Conservation (phyloP, 2,113 vertebrate species). For the Oreamnos americanus region DNA sequence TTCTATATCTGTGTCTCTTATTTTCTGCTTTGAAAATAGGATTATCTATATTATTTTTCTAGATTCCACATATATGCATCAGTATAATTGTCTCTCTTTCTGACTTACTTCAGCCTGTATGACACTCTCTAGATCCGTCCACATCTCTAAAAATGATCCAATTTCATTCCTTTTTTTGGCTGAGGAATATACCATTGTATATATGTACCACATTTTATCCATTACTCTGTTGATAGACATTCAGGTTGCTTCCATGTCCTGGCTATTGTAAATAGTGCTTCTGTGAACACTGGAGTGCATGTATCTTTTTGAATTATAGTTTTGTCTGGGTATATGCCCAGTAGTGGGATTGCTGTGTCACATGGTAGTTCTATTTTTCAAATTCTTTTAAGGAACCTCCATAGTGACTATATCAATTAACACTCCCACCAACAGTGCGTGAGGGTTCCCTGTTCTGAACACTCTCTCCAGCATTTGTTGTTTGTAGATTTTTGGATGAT, state of each 20-base stretch:
- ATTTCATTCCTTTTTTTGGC: not conserved
- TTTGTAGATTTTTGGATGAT: not conserved
- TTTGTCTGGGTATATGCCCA: not conserved
- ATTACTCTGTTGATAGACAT: not conserved
- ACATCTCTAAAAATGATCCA: not conserved
- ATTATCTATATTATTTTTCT: not conserved
- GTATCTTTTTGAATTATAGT: not conserved
- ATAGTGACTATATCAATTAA: not conserved
- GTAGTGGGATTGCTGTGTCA: not conserved
- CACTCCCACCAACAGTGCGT: not conserved
- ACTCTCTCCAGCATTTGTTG: not conserved
- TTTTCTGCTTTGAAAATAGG: not conserved
- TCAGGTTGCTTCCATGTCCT: not conserved
- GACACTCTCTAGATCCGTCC: not conserved
- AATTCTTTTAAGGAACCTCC: not conserved
- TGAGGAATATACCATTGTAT: not conserved
- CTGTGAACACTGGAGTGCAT: not conserved
- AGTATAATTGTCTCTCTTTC: not conserved
- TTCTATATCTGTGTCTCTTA: not conserved
- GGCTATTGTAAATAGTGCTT: not conserved
- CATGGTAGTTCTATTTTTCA: not conserved
- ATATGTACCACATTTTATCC: not conserved
- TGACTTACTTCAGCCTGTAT: not conserved
- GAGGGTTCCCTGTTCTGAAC: not conserved
- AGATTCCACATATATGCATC: not conserved